Percentiles rank a stretch among this genome's conserved stretches.
Conservation (phyloP, 2,888 invertebrate species). For the Neocrepidodera transversa region DNA sequence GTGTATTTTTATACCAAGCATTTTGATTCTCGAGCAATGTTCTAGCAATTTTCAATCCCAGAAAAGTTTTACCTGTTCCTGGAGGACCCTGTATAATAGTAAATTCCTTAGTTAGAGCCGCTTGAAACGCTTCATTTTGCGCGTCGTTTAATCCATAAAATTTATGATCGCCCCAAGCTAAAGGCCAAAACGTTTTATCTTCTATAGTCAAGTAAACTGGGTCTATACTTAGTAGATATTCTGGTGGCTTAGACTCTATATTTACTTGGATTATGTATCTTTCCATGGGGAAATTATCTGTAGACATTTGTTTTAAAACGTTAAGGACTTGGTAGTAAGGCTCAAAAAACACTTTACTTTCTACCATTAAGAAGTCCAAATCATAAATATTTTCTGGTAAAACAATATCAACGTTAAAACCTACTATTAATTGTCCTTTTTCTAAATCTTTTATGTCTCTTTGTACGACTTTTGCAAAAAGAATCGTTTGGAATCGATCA, state of each 20-base stretch:
- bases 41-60: constrained; percentile 78
- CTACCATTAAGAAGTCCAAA: constrained; percentile 66
- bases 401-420: constrained; percentile 38
- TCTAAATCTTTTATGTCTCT: constrained; percentile 30
- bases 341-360: constrained; percentile 82
- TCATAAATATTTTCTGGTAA: constrained; percentile 18
- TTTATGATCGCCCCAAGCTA: constrained; percentile 18
- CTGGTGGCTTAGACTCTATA: constrained; percentile 52
- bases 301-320: constrained; percentile 68
- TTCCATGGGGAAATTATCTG: constrained; percentile 71
- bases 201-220: constrained; percentile 36
- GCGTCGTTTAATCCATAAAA: constrained; percentile 65
- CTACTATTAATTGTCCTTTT: constrained; percentile 64
- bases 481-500: constrained; percentile 6
- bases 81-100: constrained; percentile 87
- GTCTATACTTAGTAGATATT: constrained; percentile 23
- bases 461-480: constrained; percentile 23
- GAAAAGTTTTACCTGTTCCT: constrained; percentile 85
- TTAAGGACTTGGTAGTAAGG: constrained; percentile 78
- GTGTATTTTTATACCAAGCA: constrained; percentile 60
- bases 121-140: constrained; percentile 72
- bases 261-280: constrained; percentile 70
- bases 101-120: constrained; percentile 75
- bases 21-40: constrained; percentile 68
- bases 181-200: constrained; percentile 23